A percentile compares a stretch with the other conserved stretches of the same genome.
Evolutionary conservation across 2,797 vertebrate species (phyloP).

Genomic region (Scyliorhinus canicula): DNA sequence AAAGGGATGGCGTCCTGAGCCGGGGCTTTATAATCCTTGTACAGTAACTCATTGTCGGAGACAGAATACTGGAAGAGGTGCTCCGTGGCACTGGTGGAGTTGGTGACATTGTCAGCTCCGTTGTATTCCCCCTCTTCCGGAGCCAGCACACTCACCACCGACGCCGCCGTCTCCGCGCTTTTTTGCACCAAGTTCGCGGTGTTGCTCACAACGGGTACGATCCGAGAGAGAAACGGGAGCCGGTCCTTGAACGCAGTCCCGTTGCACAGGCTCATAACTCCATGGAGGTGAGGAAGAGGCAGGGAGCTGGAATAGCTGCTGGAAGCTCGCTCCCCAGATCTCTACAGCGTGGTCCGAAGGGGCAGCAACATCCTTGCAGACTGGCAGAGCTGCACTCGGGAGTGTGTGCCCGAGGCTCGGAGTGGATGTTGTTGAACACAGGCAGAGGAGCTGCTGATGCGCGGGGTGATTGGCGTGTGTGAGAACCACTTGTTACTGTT

Average conservation of each 20-base stretch:
- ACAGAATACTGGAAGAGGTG: conserved; percentile 74
- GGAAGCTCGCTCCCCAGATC: not conserved
- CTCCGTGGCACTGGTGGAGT: conserved; percentile 71
- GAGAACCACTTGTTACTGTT: not conserved
- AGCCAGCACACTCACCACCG: conserved; percentile 70
- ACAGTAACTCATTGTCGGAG: conserved; percentile 70
- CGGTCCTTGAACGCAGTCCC: conserved; percentile 77
- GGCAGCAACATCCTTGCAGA: not conserved
- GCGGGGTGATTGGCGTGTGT: not conserved
- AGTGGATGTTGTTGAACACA: not conserved
- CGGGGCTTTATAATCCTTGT: conserved; percentile 69
- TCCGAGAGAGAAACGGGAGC: conserved; percentile 75
- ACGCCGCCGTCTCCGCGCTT: conserved; percentile 65
- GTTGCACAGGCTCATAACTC: conserved; percentile 76
- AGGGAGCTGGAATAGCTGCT: not conserved
- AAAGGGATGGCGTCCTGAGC: conserved; percentile 68
- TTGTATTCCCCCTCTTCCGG: conserved; percentile 63
- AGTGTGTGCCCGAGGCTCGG: too few relatives aligned
- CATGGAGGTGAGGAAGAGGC: not conserved
- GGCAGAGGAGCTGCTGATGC: not conserved
- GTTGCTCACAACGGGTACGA: conserved; percentile 74
- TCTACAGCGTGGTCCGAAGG: not conserved
- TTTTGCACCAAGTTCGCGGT: conserved; percentile 66
- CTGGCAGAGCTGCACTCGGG: not conserved
- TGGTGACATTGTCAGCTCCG: conserved; percentile 63